These are phyloP conservation scores for Ischnura elegans DNA, from an alignment of 2,888 invertebrate species.

Conservation along the genomic window DNA sequence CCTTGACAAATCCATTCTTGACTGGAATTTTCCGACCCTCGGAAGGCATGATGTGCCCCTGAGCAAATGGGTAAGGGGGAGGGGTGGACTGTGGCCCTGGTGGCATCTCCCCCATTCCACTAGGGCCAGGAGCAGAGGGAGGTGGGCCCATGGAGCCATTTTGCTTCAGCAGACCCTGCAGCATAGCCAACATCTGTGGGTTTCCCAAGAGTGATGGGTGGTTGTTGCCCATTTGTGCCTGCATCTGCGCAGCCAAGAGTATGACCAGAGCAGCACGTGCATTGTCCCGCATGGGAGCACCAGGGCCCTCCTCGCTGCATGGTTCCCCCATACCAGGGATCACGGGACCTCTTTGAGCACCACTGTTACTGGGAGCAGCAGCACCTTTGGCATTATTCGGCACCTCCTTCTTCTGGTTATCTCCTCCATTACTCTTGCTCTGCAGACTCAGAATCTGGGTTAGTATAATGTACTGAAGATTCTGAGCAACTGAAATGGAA, in stretches of 20 bases:
- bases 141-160: slow-evolving; percentile 36
- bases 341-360: background rate
- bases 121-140: slow-evolving; percentile 61
- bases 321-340: background rate
- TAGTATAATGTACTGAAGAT: slow-evolving; percentile 77
- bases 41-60: slow-evolving; percentile 60
- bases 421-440: slow-evolving; percentile 71
- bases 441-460: slow-evolving; percentile 77
- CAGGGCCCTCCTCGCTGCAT: background rate
- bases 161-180: slow-evolving; percentile 74
- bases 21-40: slow-evolving; percentile 68
- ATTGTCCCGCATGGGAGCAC: slow-evolving; percentile 20
- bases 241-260: slow-evolving; percentile 75
- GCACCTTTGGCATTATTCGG: slow-evolving; percentile 25
- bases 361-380: background rate
- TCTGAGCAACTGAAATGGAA: slow-evolving; percentile 76
- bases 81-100: background rate
- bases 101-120: background rate
- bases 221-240: slow-evolving; percentile 72
- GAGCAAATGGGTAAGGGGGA: slow-evolving; percentile 41
- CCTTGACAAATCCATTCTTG: slow-evolving; percentile 55
- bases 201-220: slow-evolving; percentile 73
- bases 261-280: slow-evolving; percentile 73
- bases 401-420: slow-evolving; percentile 71
- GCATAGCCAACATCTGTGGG: slow-evolving; percentile 75